Evolutionary conservation across 2,888 invertebrate species (phyloP).

Genomic region (Drosophila antonietae): DNA sequence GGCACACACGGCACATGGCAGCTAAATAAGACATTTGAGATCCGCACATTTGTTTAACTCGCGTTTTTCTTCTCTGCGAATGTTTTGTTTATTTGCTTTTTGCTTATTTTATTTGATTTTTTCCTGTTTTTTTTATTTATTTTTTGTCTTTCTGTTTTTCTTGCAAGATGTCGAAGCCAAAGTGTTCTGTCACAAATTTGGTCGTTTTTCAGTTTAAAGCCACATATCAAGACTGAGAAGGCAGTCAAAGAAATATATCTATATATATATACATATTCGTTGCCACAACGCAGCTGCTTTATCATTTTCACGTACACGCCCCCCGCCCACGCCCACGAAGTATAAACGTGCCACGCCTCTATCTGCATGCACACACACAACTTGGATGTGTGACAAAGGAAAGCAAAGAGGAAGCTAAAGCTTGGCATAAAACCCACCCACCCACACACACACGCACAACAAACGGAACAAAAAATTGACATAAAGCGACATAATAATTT

Average conservation of each 20-base stretch:
- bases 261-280: constrained; percentile 59
- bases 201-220: constrained; percentile 59
- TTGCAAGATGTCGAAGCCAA: constrained; percentile 55
- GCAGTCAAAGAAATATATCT: constrained; percentile 38
- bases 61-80: background rate
- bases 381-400: constrained; percentile 22
- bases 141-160: constrained; percentile 11
- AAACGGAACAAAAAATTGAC: constrained; percentile 62
- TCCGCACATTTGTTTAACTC: constrained; percentile 68
- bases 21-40: constrained; percentile 67
- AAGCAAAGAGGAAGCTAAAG: constrained; percentile 16
- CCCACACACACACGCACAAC: constrained; percentile 8
- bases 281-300: constrained; percentile 73
- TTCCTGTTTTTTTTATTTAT: background rate
- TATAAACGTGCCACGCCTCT: constrained; percentile 27
- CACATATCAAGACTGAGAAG: constrained; percentile 63
- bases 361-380: constrained; percentile 49
- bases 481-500: constrained; percentile 79
- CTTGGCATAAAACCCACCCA: constrained; percentile 3
- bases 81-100: constrained; percentile 13
- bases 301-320: constrained; percentile 68
- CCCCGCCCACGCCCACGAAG: constrained; percentile 3
- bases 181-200: constrained; percentile 46
- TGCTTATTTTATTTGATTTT: constrained; percentile 15
- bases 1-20: constrained; percentile 28